These are phyloP conservation scores for Candidula unifasciata DNA, from an alignment of 2,888 invertebrate species.

Conservation along the genomic window DNA sequence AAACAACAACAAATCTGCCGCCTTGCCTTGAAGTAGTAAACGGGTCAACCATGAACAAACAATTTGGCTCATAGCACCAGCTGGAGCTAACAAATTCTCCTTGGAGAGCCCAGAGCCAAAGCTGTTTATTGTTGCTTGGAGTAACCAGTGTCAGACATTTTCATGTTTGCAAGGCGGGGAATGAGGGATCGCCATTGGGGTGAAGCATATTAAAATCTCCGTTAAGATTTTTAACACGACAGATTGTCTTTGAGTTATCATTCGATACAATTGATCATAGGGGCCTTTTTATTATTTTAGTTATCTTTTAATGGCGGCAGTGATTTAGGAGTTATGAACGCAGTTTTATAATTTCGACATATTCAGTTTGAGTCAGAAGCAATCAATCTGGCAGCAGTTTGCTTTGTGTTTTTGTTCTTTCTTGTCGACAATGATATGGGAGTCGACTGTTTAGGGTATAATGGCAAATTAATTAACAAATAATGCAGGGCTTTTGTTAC, in stretches of 20 bases:
- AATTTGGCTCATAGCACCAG: conserved; percentile 25
- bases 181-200: background rate
- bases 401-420: too few species aligned
- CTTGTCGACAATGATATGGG: too few species aligned
- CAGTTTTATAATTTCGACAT: too few species aligned
- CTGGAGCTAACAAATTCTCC: conserved; percentile 14
- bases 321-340: too few species aligned
- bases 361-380: too few species aligned
- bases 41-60: conserved; percentile 28
- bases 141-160: conserved; percentile 1
- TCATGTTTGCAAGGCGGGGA: background rate
- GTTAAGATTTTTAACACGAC: background rate
- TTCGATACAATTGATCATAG: too few species aligned
- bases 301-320: too few species aligned
- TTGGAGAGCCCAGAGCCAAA: background rate
- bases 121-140: background rate
- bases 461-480: too few species aligned
- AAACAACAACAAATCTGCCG: conserved; percentile 43
- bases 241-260: background rate
- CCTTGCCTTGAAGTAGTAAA: conserved; percentile 1
- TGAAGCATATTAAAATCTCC: background rate
- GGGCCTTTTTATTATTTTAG: too few species aligned
- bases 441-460: too few species aligned
- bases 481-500: too few species aligned
- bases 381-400: too few species aligned